Evolutionary conservation across 1,140 invertebrate genomes (phyloP), one percentile per base, ranked within the genome.

Genomic region (Centruroides vittatus): DNA sequence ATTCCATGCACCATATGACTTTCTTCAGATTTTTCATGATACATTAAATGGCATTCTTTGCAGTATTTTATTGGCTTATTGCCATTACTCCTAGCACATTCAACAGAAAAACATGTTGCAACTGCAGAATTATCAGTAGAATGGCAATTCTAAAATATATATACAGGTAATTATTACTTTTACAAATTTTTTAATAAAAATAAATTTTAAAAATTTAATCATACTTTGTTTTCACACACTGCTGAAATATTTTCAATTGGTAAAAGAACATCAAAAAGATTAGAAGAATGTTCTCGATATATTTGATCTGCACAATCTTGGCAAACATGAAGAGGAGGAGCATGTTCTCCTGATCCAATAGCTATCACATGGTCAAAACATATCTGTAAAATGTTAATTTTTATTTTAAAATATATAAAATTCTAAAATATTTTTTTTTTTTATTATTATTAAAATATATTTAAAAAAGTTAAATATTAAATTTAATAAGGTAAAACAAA

Each of bases 31-130:
- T 86, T 80, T 67, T 85, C 52, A 63, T 65, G 68, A 52, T 64
- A 65, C 36, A n/a, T 47, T 23, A 47, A 55, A 54, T 93, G 88
- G 71, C 90, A 94, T 72, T 91, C 89, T 65, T 82, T 79, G 73
- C 92, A 99, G 73, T 93, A 96, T 46, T 91, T 82, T 62, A 95
- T 94, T 11, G 96, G 96, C 72, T 90, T 86, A 72, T 95, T 94
- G 34, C 89, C 86, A 74, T 99, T 98, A 68, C 90, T 93, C 72
- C 86, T 91, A 12, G 91, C 90, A 75, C 96, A 99, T 74, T 98
- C 94, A 50, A 86, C 86, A 10, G 91, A 91, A 76, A 98, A 99
- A 72, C 96, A 99, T 41, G 96, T 93, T 13, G 89, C 91, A 57
- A 93, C 85, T 2, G 94, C 93, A n/a, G 88, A 84, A 73, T 96